These are phyloP conservation scores for Silurus glanis DNA, from an alignment of 2,113 vertebrate genomes.

Conservation along the genomic window DNA sequence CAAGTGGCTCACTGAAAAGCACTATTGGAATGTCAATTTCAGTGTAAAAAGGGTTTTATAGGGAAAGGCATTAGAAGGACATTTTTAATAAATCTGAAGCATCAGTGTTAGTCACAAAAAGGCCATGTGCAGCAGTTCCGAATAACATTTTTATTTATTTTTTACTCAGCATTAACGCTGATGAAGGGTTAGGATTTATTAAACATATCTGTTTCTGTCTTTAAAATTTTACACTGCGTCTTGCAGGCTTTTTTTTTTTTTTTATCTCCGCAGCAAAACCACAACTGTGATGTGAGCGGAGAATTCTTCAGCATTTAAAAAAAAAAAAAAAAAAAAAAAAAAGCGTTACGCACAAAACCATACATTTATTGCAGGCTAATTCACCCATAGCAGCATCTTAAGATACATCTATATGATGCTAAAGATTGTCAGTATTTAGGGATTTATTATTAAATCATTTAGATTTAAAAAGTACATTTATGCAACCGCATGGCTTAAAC, in stretches of 20 bases:
- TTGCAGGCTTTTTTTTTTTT: background rate
- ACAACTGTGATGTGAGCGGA: background rate
- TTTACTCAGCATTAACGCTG: background rate
- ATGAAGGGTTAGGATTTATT: background rate
- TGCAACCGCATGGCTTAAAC: background rate
- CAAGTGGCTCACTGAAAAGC: background rate
- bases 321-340: background rate
- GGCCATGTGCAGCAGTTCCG: background rate
- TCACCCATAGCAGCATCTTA: background rate
- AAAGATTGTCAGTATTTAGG: background rate
- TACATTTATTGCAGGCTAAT: background rate
- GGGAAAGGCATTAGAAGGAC: background rate
- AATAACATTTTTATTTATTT: background rate
- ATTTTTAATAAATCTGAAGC: background rate
- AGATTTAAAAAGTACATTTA: background rate
- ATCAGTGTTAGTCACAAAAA: slow-evolving; percentile 23
- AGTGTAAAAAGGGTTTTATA: background rate
- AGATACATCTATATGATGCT: background rate
- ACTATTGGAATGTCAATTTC: background rate
- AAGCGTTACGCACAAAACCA: background rate
- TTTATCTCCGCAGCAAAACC: background rate
- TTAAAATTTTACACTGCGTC: background rate
- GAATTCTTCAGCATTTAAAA: background rate
- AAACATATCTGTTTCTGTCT: background rate
- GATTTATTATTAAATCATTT: background rate